These are phyloP conservation scores for Sisor rabdophorus DNA, from an alignment of 2,113 vertebrate genomes.

Conservation along the genomic window DNA sequence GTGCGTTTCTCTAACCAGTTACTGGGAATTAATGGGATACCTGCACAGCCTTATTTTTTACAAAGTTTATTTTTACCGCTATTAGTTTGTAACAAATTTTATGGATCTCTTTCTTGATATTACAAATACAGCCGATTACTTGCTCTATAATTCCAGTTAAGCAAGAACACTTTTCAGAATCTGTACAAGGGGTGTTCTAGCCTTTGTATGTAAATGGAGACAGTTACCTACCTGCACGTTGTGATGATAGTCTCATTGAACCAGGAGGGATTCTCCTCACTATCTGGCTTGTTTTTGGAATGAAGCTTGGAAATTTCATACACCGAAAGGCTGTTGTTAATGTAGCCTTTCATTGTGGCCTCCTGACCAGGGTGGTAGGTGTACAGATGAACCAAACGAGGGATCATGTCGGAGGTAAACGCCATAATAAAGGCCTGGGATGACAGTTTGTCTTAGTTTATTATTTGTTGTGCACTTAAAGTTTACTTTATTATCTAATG, in stretches of 20 bases:
- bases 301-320: conserved; percentile 70
- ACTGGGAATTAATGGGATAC: too few species aligned
- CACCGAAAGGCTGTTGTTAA: conserved; percentile 78
- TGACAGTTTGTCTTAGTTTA: too few species aligned
- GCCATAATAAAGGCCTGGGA: conserved; percentile 86
- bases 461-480: too few species aligned
- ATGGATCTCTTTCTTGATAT: background rate
- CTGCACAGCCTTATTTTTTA: too few species aligned
- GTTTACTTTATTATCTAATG: too few species aligned
- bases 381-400: conserved; percentile 90
- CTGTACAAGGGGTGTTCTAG: background rate
- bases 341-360: conserved; percentile 71
- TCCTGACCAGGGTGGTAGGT: conserved; percentile 82
- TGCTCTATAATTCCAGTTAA: background rate
- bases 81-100: too few species aligned
- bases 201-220: background rate
- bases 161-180: background rate
- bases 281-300: conserved; percentile 49
- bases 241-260: conserved; percentile 45
- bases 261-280: conserved; percentile 50
- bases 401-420: conserved; percentile 95
- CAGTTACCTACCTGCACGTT: conserved; percentile 72
- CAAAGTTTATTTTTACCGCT: too few species aligned
- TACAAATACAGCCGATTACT: background rate
- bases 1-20: too few species aligned